These are phyloP conservation scores for Archilochus colubris DNA, from an alignment of 2,113 vertebrate species.

Conservation along the genomic window DNA sequence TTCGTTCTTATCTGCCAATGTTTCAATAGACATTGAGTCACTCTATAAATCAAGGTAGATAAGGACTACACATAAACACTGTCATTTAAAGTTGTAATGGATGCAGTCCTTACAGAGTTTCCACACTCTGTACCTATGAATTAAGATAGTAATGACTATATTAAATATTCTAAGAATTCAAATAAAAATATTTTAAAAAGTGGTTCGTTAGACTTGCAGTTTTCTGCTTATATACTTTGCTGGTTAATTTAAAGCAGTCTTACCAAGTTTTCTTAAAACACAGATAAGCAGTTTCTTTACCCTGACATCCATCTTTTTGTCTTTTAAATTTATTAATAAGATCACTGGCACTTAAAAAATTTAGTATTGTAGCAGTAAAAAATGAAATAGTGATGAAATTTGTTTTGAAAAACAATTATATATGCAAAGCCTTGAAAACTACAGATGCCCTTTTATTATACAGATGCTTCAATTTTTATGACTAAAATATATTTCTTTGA, in stretches of 20 bases:
- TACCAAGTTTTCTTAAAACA: background rate
- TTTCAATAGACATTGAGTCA: background rate
- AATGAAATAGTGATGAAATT: background rate
- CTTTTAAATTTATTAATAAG: constrained; percentile 53
- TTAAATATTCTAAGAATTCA: background rate
- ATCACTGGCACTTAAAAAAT: constrained; percentile 67
- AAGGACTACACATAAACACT: background rate
- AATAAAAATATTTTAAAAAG: background rate
- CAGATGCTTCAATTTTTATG: background rate
- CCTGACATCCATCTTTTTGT: background rate
- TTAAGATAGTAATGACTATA: background rate
- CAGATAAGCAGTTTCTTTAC: constrained; percentile 45
- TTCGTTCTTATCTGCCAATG: background rate
- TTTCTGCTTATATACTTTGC: background rate
- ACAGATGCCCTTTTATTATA: constrained; percentile 24
- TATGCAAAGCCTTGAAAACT: constrained; percentile 18
- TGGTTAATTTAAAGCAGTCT: background rate
- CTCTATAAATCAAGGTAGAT: background rate
- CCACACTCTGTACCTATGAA: background rate
- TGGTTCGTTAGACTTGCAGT: background rate
- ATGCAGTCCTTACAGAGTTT: background rate
- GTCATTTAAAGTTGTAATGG: background rate
- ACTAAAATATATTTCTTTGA: constrained; percentile 33
- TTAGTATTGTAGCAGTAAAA: background rate
- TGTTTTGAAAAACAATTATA: constrained; percentile 28